These are phyloP conservation scores for Sitobion miscanthi DNA, from an alignment of 1,140 invertebrate species.

Conservation along the genomic window DNA sequence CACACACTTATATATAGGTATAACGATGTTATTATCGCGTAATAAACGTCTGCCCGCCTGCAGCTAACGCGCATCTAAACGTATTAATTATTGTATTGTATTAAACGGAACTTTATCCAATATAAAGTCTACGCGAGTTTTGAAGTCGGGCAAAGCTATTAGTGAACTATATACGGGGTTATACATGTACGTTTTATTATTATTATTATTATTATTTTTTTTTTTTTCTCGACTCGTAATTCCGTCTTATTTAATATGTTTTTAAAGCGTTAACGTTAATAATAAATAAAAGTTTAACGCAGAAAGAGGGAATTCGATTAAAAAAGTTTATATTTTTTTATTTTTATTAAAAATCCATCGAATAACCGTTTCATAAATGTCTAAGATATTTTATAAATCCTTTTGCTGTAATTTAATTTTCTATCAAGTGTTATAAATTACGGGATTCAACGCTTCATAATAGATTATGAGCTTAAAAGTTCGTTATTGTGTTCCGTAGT, in stretches of 20 bases:
- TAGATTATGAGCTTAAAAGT: constrained; percentile 26
- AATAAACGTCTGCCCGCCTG: not conserved
- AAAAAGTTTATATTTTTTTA: constrained; percentile 5
- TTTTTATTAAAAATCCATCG: not conserved
- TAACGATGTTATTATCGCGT: constrained; percentile 14
- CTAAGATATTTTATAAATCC: not conserved
- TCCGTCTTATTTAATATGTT: not conserved
- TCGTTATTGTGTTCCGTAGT: not conserved
- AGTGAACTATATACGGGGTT: not conserved
- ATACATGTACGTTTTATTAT: not conserved
- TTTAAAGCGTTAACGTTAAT: constrained; percentile 10
- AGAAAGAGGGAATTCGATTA: not conserved
- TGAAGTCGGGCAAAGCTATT: constrained; percentile 6
- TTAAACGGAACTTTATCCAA: constrained; percentile 27
- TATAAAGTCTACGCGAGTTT: not conserved
- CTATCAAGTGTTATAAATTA: constrained; percentile 28
- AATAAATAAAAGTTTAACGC: not conserved
- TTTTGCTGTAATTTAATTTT: constrained; percentile 29
- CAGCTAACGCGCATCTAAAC: not conserved
- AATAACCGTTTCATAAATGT: constrained; percentile 18
- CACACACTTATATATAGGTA: not conserved
- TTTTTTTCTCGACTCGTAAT: not conserved
- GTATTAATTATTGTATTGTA: constrained; percentile 19
- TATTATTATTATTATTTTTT: not conserved
- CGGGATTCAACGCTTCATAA: constrained; percentile 10